A percentile compares a stretch with the other conserved stretches of the same genome.
Evolutionary conservation across 2,113 vertebrate species (phyloP).

Genomic region (Hyperoodon ampullatus): DNA sequence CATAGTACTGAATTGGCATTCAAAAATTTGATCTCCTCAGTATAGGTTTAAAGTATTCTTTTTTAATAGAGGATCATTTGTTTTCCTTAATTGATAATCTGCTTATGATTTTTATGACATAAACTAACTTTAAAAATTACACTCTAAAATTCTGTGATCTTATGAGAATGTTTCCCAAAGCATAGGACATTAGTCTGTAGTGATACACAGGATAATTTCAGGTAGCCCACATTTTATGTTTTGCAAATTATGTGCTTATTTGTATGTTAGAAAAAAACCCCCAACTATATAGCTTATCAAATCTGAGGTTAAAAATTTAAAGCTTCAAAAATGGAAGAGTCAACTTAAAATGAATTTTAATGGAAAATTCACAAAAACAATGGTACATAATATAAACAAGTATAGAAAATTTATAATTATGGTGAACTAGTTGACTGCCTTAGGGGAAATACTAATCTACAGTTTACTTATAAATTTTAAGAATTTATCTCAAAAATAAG

Average conservation of each 20-base stretch:
- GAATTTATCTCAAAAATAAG: conserved; percentile 3
- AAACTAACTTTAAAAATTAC: not conserved
- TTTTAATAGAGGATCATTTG: not conserved
- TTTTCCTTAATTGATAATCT: not conserved
- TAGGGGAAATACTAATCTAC: not conserved
- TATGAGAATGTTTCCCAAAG: not conserved
- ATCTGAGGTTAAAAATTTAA: not conserved
- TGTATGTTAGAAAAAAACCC: not conserved
- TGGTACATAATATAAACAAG: not conserved
- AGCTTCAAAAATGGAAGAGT: not conserved
- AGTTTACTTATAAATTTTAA: not conserved
- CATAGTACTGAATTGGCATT: not conserved
- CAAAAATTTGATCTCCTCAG: not conserved
- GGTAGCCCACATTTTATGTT: not conserved
- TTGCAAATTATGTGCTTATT: not conserved
- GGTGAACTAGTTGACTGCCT: not conserved
- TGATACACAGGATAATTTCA: not conserved
- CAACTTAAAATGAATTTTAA: conserved; percentile 8
- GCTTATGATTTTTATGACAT: not conserved
- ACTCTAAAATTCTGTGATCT: not conserved
- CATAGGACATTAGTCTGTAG: not conserved
- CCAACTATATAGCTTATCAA: not conserved
- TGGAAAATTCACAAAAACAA: conserved; percentile 11
- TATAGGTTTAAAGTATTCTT: not conserved
- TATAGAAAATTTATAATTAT: not conserved